Evolutionary conservation across 2,113 vertebrate species (phyloP).

Genomic region (Mormyrus iriodes): DNA sequence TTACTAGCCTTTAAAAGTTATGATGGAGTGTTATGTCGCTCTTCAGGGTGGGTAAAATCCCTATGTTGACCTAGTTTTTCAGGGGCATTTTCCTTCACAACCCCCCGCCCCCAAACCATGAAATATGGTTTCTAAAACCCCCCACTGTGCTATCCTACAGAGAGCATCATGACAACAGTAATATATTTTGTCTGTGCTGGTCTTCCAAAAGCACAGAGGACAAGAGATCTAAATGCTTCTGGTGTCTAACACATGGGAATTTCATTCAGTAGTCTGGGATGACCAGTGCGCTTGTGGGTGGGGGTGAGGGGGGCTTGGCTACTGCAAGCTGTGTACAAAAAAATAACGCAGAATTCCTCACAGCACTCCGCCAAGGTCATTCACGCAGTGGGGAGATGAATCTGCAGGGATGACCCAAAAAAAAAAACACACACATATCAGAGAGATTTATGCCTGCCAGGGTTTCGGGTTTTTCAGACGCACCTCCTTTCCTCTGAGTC

Average conservation of each 20-base stretch:
- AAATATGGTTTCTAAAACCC: conserved; percentile 42
- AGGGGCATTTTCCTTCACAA: conserved; percentile 30
- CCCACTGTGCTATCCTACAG: conserved; percentile 39
- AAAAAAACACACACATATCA: conserved; percentile 3
- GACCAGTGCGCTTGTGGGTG: not conserved
- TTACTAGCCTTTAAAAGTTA: not conserved
- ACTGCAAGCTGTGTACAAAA: not conserved
- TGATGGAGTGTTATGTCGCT: not conserved
- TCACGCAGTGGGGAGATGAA: not conserved
- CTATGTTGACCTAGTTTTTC: conserved; percentile 28
- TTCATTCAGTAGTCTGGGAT: conserved; percentile 15
- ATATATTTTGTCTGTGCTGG: conserved; percentile 13
- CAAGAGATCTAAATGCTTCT: not conserved
- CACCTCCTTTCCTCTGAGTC: conserved; percentile 36
- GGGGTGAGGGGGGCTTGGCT: not conserved
- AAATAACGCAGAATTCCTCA: conserved; percentile 1
- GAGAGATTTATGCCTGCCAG: conserved; percentile 31
- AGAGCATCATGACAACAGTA: conserved; percentile 37
- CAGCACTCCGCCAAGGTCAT: not conserved
- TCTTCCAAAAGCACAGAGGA: not conserved
- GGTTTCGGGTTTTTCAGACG: conserved; percentile 33
- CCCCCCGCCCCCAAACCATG: conserved; percentile 18
- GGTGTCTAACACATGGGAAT: conserved; percentile 22
- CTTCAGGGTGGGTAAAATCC: conserved; percentile 24
- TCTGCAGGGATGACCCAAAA: conserved; percentile 9